phyloP scores from a whole-genome alignment of 53 echinoderm and acorn worm genomes.

The Antedon mediterranea region DNA sequence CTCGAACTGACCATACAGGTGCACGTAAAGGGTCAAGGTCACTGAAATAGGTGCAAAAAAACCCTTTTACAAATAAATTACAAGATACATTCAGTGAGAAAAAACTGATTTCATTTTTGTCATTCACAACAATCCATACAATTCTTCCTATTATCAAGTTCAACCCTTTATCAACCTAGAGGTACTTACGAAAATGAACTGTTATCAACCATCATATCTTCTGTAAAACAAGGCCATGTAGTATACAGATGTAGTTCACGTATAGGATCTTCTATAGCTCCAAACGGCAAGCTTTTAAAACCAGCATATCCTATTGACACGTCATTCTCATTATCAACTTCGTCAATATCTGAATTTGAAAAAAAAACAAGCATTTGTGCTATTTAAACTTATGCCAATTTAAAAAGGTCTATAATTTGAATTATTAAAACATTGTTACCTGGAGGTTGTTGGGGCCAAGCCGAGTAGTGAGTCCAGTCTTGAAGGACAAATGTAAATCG shows the following conservation, averaged over 20 bases:
- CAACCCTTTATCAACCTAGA: too few species aligned
- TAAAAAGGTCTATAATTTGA: too few species aligned
- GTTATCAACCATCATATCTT: slow-evolving; percentile 84
- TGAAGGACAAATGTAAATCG: slow-evolving; percentile 84
- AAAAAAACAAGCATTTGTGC: neutral
- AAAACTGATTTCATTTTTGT: neutral
- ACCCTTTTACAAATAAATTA: neutral
- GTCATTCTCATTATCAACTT: slow-evolving; percentile 42
- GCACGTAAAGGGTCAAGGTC: slow-evolving; percentile 80
- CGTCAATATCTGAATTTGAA: slow-evolving; percentile 46
- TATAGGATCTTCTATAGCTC: slow-evolving; percentile 89
- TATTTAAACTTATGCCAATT: too few species aligned
- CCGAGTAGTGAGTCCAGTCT: slow-evolving; percentile 83
- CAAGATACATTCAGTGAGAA: neutral
- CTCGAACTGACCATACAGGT: slow-evolving; percentile 84
- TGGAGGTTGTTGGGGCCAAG: slow-evolving; percentile 85
- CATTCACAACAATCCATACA: too few species aligned
- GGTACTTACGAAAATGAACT: slow-evolving; percentile 96
- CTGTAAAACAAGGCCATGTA: slow-evolving; percentile 71
- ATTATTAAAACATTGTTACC: slow-evolving; percentile 23
- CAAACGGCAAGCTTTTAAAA: slow-evolving; percentile 66
- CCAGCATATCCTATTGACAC: slow-evolving; percentile 53
- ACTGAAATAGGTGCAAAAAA: too few species aligned
- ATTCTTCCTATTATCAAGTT: too few species aligned
- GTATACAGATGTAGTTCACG: slow-evolving; percentile 63